Conservation (phyloP, 2,888 invertebrate species). For the Drosophila diplacantha region DNA sequence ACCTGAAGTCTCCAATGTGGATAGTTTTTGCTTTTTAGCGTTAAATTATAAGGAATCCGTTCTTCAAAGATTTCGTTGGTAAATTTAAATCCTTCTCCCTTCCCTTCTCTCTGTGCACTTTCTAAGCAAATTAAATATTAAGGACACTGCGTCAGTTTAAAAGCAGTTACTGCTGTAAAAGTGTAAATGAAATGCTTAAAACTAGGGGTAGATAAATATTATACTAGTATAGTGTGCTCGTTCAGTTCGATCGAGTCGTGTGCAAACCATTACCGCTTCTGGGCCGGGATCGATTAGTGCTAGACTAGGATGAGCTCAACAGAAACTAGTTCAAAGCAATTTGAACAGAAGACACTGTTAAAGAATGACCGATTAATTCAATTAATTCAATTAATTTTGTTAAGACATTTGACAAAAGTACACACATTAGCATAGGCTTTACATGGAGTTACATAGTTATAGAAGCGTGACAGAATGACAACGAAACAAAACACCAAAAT, state of each 20-base stretch:
- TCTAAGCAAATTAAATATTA: slow-evolving; percentile 8
- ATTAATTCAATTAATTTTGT: slow-evolving; percentile 43
- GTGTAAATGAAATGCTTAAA: slow-evolving; percentile 1
- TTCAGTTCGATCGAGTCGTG: slow-evolving; percentile 6
- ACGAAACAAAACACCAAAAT: slow-evolving; percentile 37
- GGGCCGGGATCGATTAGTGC: slow-evolving; percentile 26
- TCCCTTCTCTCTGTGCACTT: not conserved
- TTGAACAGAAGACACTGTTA: slow-evolving; percentile 23
- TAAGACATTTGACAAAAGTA: slow-evolving; percentile 71
- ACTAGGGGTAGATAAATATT: not conserved
- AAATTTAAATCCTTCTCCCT: not conserved
- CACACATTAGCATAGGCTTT: slow-evolving; percentile 51
- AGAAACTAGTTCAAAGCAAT: slow-evolving; percentile 28
- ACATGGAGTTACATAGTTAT: slow-evolving; percentile 45
- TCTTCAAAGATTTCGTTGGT: too few species aligned
- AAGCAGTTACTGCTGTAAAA: not conserved
- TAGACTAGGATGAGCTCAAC: slow-evolving; percentile 17
- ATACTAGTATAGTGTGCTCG: not conserved
- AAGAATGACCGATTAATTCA: slow-evolving; percentile 27
- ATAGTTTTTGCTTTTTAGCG: not conserved
- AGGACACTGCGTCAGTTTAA: not conserved
- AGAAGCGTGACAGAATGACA: slow-evolving; percentile 43
- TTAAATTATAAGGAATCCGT: not conserved
- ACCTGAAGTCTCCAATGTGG: not conserved
- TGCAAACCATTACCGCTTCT: slow-evolving; percentile 28